Evolutionary conservation across 2,888 invertebrate species (phyloP), one percentile per base, ranked within the genome.

Genomic region (Lithophane ornitopus): DNA sequence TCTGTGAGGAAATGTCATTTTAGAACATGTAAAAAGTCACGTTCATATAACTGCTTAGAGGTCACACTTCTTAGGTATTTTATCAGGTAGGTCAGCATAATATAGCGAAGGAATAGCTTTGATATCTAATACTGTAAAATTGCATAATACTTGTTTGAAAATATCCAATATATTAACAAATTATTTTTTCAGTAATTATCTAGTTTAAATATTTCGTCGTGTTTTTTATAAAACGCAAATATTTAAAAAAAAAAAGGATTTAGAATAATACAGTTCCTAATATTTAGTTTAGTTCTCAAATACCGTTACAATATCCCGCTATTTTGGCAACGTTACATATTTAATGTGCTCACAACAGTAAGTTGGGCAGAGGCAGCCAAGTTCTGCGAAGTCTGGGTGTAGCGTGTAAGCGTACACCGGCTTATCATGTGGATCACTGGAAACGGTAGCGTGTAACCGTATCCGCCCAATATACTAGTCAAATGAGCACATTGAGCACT

Each of bases 391-490:
- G 81, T 74, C 83, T 67, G 41, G 44, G 67, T 84, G 82, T 88
- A 88, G 86, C 44, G 65, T 84, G 84, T 88, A 89, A 87, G 72
- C 74, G 63, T 73, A 80, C 76, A 78, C 78, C 76, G 74, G 86
- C 85, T 90, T 91, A 92, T 91, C 91, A 79, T 80, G 76, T 76
- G 85, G 74, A 91, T 93, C 90, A 86, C 90, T 89, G 90, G 93
- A 93, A 94, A 94, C 94, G 89, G 94, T 93, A 93, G 94, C 93
- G 74, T 89, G 91, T 91, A 91, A 89, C 88, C 82, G 82, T 87
- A 89, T 80, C 85, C 86, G 77, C 81, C 85, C 85, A 86, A 89
- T 88, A 89, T 84, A 87, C 87, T 86, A 86, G 88, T 80, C 85
- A 85, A 88, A 88, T 87, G 84, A 87, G 81, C 72, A 77, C 91